Percentiles rank a stretch among this genome's conserved stretches.
phyloP scores from a whole-genome alignment of 2,888 invertebrate species.

The Cheiracanthium punctorium region DNA sequence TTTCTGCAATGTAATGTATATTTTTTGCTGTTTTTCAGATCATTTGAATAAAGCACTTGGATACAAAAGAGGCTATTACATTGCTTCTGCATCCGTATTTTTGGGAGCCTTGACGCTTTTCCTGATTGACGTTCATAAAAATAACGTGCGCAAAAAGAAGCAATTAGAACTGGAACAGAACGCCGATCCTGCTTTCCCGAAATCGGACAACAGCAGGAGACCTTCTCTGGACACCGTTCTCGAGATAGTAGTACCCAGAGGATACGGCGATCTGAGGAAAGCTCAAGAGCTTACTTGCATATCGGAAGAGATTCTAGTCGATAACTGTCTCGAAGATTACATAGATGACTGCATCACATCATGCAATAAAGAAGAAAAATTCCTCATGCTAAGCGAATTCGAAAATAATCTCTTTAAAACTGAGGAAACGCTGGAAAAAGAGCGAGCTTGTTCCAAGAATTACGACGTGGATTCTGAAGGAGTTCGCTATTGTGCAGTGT shows the following conservation, averaged over 20 bases:
- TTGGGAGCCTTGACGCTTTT: slow-evolving; percentile 86
- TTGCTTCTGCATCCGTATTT: slow-evolving; percentile 86
- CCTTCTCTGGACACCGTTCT: slow-evolving; percentile 16
- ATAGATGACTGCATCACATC: slow-evolving; percentile 73
- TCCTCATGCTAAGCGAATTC: slow-evolving; percentile 89
- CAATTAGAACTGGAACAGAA: slow-evolving; percentile 26
- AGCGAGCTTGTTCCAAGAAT: background rate
- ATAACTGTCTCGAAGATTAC: slow-evolving; percentile 70
- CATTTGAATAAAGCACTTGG: slow-evolving; percentile 87
- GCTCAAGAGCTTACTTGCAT: slow-evolving; percentile 85
- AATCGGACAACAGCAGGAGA: background rate
- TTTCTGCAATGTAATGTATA: no score
- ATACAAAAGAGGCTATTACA: slow-evolving; percentile 87
- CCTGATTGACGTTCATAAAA: slow-evolving; percentile 86
- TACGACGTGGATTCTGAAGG: background rate
- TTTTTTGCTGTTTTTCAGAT: slow-evolving; percentile 78
- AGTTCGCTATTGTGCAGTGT: slow-evolving; percentile 16
- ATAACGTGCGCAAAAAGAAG: slow-evolving; percentile 77
- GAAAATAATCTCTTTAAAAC: slow-evolving; percentile 84
- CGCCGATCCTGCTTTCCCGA: slow-evolving; percentile 15
- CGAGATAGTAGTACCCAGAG: background rate
- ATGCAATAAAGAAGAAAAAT: slow-evolving; percentile 83
- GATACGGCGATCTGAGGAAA: slow-evolving; percentile 54
- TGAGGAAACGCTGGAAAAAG: slow-evolving; percentile 31
- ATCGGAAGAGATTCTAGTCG: slow-evolving; percentile 79